Conservation (phyloP, 1,140 invertebrate species). For the Papilio polyxenes region DNA sequence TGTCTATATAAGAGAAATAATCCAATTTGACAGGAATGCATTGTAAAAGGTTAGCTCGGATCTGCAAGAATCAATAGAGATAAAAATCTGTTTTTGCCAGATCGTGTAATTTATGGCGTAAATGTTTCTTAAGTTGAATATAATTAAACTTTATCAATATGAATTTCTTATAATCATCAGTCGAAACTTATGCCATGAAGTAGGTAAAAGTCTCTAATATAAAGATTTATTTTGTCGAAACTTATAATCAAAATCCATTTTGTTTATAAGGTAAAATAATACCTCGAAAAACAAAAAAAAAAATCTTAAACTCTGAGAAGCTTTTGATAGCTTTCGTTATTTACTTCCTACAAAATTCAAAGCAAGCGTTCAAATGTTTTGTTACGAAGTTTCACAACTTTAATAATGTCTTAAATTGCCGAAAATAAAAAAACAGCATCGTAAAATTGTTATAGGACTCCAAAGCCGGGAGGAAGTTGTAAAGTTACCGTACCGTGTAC, state of each 20-base stretch:
- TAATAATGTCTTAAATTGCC: constrained; percentile 27
- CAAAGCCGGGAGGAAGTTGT: neutral
- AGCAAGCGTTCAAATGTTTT: neutral
- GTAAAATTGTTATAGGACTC: constrained; percentile 14
- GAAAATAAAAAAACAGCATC: constrained; percentile 13
- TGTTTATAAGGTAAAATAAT: neutral
- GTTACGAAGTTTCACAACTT: neutral
- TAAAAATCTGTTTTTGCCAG: too few relatives aligned
- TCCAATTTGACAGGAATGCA: neutral
- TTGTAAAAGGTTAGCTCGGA: neutral
- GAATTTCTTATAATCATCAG: too few relatives aligned
- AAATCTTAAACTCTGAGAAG: neutral
- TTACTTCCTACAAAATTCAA: neutral
- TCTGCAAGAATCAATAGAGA: too few relatives aligned
- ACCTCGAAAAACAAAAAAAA: neutral
- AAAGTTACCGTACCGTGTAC: constrained; percentile 2
- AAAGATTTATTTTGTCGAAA: too few relatives aligned
- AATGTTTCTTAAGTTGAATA: too few relatives aligned
- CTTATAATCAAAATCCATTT: too few relatives aligned
- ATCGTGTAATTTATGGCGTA: too few relatives aligned
- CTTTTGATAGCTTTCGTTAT: constrained; percentile 1
- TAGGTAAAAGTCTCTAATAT: too few relatives aligned
- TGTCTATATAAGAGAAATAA: neutral
- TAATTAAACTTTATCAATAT: too few relatives aligned
- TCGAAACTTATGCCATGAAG: too few relatives aligned